These are phyloP conservation scores for Muscicapa adusta DNA, from an alignment of 2,113 vertebrate genomes.

Conservation along the genomic window DNA sequence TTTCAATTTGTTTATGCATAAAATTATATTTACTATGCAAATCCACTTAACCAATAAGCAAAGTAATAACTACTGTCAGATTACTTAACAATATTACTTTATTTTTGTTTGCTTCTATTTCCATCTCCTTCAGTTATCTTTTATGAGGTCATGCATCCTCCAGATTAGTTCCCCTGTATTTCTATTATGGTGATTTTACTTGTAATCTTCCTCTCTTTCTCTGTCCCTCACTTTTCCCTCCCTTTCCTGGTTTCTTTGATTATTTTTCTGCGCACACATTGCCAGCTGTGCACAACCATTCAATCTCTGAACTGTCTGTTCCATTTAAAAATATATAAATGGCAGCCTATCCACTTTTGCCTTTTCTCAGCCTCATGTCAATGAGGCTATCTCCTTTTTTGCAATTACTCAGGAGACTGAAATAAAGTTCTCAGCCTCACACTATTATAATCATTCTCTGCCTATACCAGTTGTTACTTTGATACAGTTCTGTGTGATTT, in stretches of 20 bases:
- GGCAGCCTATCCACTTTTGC: not conserved
- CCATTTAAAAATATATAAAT: slow-evolving; percentile 15
- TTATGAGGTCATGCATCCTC: not conserved
- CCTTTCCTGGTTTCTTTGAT: not conserved
- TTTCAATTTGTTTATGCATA: not conserved
- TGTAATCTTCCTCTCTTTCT: not conserved
- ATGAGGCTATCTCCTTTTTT: not conserved
- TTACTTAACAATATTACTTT: not conserved
- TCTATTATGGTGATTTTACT: not conserved
- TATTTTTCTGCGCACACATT: not conserved
- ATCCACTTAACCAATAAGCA: not conserved
- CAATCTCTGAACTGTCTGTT: slow-evolving; percentile 7
- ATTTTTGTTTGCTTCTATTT: not conserved
- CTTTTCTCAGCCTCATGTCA: not conserved
- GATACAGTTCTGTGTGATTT: not conserved
- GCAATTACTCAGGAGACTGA: slow-evolving; percentile 1
- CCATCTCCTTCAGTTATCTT: not conserved
- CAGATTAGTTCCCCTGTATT: not conserved
- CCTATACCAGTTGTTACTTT: not conserved
- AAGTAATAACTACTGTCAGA: not conserved
- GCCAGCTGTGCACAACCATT: not conserved
- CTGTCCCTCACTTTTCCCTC: not conserved
- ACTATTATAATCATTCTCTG: not conserved
- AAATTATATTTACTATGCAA: not conserved
- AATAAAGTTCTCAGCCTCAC: slow-evolving; percentile 12